Evolutionary conservation across 1,140 invertebrate species (phyloP), one percentile per base, ranked within the genome.

Genomic region (Aricia agestis): DNA sequence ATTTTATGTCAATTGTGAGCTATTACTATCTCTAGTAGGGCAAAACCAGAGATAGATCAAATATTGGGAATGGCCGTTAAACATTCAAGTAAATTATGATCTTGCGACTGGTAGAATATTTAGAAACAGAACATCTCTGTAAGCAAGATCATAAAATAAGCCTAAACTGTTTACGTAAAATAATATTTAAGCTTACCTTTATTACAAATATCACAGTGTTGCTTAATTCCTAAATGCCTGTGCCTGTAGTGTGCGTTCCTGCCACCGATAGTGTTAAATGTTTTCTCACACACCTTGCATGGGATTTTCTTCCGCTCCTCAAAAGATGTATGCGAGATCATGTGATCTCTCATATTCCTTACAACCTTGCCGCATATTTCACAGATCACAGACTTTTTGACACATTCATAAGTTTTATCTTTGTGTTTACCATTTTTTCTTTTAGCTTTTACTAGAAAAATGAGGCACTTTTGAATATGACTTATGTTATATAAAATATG

Each of bases 321-420:
- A 0, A 19, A 7, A 7, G 86, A 81, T 5, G 71, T 58, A 57
- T 89, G 87, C 17, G 65, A 59, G 6, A 36, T 41, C 42, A 81
- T 74, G 57, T 89, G 88, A 6, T 76, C 70, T 25, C 81, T 82
- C 25, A 90, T 65, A 66, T 88, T 82, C 9, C 71, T 74, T 2
- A 90, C 86, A 15, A 70, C 74, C 70, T 84, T 83, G 4, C 88
- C 88, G 76, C 88, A 90, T 42, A 85, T 83, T n/a, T 86, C 85
- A 69, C 86, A 89, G 13, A 89, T 69, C 68, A 82, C 75, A 25
- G 68, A 36, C 1, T 69, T 61, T 72, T 73, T 76, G 15, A 74
- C 66, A 31, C 67, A 15, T 31, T 72, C 68, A 74, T 41, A 72
- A 31, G 69, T 66, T 6, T 65, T 74, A 10, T n/a, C n/a, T 57